phyloP scores from a whole-genome alignment of 2,888 invertebrate genomes.

The Nomada fucata region DNA sequence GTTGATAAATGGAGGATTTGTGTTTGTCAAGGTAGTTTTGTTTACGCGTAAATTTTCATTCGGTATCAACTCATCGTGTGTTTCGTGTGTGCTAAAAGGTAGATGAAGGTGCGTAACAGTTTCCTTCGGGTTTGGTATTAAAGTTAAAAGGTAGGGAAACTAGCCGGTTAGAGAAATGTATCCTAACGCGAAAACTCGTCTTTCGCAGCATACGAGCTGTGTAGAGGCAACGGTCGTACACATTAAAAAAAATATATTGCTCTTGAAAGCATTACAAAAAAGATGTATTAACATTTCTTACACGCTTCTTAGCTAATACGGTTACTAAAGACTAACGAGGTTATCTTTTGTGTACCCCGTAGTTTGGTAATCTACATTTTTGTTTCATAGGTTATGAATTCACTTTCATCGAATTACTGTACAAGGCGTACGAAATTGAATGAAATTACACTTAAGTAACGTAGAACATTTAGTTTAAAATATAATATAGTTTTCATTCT shows the following conservation, averaged over 20 bases:
- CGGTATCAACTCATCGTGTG: conserved; percentile 79
- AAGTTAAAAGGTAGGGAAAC: conserved; percentile 55
- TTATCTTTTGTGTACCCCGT: conserved; percentile 27
- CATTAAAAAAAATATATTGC: conserved; percentile 54
- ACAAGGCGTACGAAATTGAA: conserved; percentile 11
- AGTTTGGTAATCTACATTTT: conserved; percentile 48
- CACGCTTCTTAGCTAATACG: not conserved
- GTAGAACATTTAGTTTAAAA: not conserved
- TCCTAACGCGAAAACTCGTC: conserved; percentile 62
- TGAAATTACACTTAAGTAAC: conserved; percentile 7
- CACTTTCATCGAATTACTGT: conserved; percentile 28
- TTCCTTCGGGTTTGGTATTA: conserved; percentile 43
- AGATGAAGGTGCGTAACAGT: conserved; percentile 87
- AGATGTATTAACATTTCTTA: conserved; percentile 9
- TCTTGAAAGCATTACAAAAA: conserved; percentile 30
- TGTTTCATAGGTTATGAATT: conserved; percentile 69
- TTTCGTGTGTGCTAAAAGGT: conserved; percentile 85
- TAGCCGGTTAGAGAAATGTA: conserved; percentile 44
- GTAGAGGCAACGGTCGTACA: conserved; percentile 55
- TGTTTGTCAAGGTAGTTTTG: conserved; percentile 89
- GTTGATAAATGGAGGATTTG: conserved; percentile 89
- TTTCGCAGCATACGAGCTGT: conserved; percentile 61
- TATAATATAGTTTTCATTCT: not conserved
- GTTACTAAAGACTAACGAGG: conserved; percentile 20
- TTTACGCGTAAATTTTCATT: conserved; percentile 86